Base-by-base conservation (phyloP, 64 coral and sea anemone genomes). In the Platygyra sinensis region DNA sequence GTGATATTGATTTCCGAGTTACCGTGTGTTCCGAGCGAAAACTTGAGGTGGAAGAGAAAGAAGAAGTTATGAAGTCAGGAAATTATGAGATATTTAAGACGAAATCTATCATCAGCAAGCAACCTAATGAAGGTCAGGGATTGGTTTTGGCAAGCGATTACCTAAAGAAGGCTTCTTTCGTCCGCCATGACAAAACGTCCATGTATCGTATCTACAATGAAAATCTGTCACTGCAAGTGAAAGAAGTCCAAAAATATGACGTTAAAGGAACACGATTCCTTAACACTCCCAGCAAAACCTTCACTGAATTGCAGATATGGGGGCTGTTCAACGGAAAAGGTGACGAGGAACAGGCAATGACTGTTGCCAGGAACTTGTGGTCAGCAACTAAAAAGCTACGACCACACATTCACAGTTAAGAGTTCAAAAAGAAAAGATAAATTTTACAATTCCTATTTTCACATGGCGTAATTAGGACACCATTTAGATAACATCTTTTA, bases 1-100 rank as follows among this genome's bases (percentile, higher is more conserved):
- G 84, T 78, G 94, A 96, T 55, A 79, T 85, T 27, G 94, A 96
- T 75, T 60, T 96, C 10, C 86, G 90, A 2, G 24, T 96, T 12
- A 80, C 84, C 7, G 67, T 96, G n/a, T 42, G 79, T 52, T 92
- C 94, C 16, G 30, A 51, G 24, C 79, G 94, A 8, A 74, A 89
- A 28, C 69, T 92, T 5, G 46, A 67, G 13, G 83, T 69, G 65
- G 27, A 89, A 28, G 69, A 73, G 22, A 77, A 89, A 85, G 36
- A 82, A 5, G 52, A 80, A 25, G 64, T 84, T 15, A 88, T 81
- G 36, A 32, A 72, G 31, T 86, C 90, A 14, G 59, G 69, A 52
- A 62, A 86, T 63, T 91, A 91, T 52, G 81, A 76, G 22, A 86
- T 64, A 59, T 92, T 91, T 79, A 74, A 75, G 20, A 86, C 90